Evolutionary conservation across 2,113 vertebrate species (phyloP), one percentile per base, ranked within the genome.

Genomic region (Solea solea): DNA sequence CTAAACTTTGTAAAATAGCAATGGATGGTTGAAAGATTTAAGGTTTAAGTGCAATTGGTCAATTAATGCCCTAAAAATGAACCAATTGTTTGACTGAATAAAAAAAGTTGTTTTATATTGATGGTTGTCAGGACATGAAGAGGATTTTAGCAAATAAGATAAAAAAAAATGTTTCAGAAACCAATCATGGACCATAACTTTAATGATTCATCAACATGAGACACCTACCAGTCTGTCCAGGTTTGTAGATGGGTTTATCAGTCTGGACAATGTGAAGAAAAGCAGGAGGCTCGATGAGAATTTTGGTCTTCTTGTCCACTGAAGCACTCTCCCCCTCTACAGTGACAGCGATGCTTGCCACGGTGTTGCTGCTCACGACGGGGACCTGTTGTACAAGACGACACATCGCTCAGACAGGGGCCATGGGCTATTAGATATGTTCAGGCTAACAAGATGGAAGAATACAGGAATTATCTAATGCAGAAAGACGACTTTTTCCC

Each of bases 241-340:
- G 92, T 68, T 93, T 94, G 85, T 94, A 94, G 87, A 94, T 72
- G 0, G 93, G 92, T 74, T 92, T 93, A 58, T 93, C 92, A 1
- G 92, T 91, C 57, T 89, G 84, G 53, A 94, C 27, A 48, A 94
- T 48, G 40, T 78, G 69, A 44, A 93, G 76, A 4, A 79, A 83
- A 15, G 40, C 7, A 0, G 81, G 48, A 5, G 87, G 87, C 13
- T 16, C 50, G 1, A 93, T 90, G 14, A 87, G 50, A 56, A 93
- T 49, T 79, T 89, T 86, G 34, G 85, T 79, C 2, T 54, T 58
- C 59, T 90, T 88, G 27, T 2, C 74, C 60, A 85, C 39, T 0
- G 14, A 9, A 4, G 1, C 40, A 1, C 3, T 58, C 13, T 15
- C 27, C 0, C 74, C 80, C n/a, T 55, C 9, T 57, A 93, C 13